Base-by-base conservation (phyloP, 2,888 invertebrate genomes). In the Dasypolia templi region DNA sequence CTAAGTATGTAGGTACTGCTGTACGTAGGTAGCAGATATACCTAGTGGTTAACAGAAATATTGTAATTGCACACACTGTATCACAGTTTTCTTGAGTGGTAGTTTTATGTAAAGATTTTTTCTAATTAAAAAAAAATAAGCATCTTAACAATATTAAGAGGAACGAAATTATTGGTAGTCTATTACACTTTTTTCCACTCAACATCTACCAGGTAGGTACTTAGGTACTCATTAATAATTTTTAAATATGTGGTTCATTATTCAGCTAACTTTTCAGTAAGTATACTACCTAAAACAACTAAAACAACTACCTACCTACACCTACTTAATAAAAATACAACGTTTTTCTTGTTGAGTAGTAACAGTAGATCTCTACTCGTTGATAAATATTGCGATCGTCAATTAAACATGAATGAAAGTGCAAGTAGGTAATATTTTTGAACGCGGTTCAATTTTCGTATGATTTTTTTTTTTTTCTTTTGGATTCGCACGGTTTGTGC, bases 381-480 rank as follows among this genome's bases (percentile, higher is more conserved):
- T 17, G 12, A 42, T 3, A 42, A 32, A 6, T 42, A n/a, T 1
- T 17, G 39, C 22, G 17, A 55, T 22, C 19, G 0, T 29, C 17
- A 39, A 22, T 63, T 46, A 39, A n/a, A 51, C n/a, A 55, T 72
- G 58, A 83, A 78, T 83, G 79, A 65, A 78, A 68, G 32, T 49
- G 32, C 55, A 77, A 35, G 53, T 56, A 77, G 29, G 53, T 56
- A 39, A 42, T 39, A 22, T 32, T 46, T 42, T 80, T 72, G 64
- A 77, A 68, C 56, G 19, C 46, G 7, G 11, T 68, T 51, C 70
- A 68, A 75, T 44, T 49, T 65, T 81, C 19, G 26, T 58, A 35
- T 4, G n/a, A n/a, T n/a, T n/a, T n/a, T n/a, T n/a, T n/a, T n/a
- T n/a, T n/a, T n/a, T n/a, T n/a, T n/a, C n/a, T n/a, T n/a, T n/a